Evolutionary conservation across 1,140 invertebrate genomes (phyloP).

Genomic region (Globodera ellingtonae): DNA sequence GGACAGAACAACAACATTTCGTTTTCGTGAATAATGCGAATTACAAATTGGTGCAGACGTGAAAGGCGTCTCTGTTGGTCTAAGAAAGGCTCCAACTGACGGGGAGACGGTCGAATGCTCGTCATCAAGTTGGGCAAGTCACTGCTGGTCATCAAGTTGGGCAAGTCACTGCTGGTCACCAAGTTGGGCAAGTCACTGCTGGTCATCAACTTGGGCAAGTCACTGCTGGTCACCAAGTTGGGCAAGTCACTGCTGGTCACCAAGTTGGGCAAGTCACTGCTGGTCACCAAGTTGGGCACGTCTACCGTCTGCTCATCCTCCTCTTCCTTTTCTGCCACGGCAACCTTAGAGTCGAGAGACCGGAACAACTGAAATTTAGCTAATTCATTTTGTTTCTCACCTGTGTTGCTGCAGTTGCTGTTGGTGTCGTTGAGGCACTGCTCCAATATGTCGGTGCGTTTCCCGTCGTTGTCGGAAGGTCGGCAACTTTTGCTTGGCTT

Average conservation of each 20-base stretch:
- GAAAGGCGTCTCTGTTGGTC: background rate
- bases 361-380: background rate
- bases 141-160: background rate
- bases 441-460: background rate
- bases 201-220: no score
- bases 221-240: no score
- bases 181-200: no score
- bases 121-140: background rate
- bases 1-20: background rate
- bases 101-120: background rate
- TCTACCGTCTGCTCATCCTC: slow-evolving; percentile 11
- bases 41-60: slow-evolving; percentile 1
- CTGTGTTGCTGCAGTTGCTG: background rate
- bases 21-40: background rate
- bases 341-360: slow-evolving; percentile 2
- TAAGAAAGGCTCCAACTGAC: background rate
- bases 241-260: no score
- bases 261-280: background rate
- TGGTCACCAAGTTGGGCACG: background rate
- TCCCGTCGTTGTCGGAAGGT: background rate
- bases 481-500: background rate
- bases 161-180: no score
- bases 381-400: background rate
- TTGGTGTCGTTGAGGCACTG: slow-evolving; percentile 8
- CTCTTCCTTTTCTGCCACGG: slow-evolving; percentile 25